These are phyloP conservation scores for Drosophila prolongata DNA, from an alignment of 2,888 invertebrate genomes.

Conservation along the genomic window DNA sequence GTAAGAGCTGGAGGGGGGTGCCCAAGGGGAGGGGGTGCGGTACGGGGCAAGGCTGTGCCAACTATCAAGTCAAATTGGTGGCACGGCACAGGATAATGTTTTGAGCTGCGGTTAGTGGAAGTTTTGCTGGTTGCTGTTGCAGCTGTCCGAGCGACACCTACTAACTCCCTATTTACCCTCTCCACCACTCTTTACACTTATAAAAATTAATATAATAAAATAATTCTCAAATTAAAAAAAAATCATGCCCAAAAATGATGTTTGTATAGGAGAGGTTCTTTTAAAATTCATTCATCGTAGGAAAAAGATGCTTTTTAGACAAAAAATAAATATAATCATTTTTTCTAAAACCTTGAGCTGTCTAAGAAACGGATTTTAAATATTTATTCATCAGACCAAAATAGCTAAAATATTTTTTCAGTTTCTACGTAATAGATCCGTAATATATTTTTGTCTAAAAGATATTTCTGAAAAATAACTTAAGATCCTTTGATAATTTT, in stretches of 20 bases:
- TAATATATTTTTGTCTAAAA: too few species aligned
- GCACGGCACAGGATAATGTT: slow-evolving; percentile 80
- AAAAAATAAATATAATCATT: too few species aligned
- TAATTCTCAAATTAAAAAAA: not conserved
- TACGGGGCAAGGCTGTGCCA: slow-evolving; percentile 48
- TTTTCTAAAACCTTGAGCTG: too few species aligned
- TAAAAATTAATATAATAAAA: not conserved
- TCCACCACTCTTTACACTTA: slow-evolving; percentile 3
- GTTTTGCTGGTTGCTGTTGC: slow-evolving; percentile 36
- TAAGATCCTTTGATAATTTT: too few species aligned
- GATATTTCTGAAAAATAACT: too few species aligned
- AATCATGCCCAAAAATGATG: not conserved
- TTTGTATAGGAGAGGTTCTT: too few species aligned
- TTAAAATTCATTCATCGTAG: too few species aligned
- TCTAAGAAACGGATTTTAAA: too few species aligned
- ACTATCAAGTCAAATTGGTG: slow-evolving; percentile 80
- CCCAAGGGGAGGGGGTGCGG: not conserved
- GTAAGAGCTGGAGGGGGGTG: not conserved
- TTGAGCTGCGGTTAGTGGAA: slow-evolving; percentile 76
- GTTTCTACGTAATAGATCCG: too few species aligned
- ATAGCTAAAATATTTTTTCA: too few species aligned
- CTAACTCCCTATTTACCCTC: slow-evolving; percentile 30
- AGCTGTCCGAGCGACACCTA: slow-evolving; percentile 45
- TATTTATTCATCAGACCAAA: too few species aligned
- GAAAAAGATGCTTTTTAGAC: too few species aligned